A percentile compares a stretch with the other conserved stretches of the same genome.
Conservation (phyloP, 2,113 vertebrate species). For the Trichomycterus rosablanca region DNA sequence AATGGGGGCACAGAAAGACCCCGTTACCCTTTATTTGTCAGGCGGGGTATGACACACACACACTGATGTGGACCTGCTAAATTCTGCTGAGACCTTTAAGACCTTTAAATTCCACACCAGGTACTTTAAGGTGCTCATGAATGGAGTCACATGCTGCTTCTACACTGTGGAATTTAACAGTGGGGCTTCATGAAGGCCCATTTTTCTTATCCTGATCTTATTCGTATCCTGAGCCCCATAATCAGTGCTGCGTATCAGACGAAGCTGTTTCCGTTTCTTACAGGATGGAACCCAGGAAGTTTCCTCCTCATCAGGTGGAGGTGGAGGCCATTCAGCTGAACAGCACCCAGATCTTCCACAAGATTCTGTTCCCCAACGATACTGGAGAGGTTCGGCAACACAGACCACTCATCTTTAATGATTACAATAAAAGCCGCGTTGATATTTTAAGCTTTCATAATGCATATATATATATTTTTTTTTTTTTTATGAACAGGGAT, state of each 20-base stretch:
- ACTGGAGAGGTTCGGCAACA: slow-evolving; percentile 70
- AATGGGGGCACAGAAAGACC: too few species aligned
- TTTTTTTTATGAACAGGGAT: slow-evolving; percentile 58
- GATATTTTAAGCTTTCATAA: too few species aligned
- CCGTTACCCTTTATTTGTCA: too few species aligned
- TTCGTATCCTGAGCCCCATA: too few species aligned
- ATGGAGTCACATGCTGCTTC: neutral
- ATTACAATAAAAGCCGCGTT: neutral
- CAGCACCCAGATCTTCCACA: slow-evolving; percentile 81
- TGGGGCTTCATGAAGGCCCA: too few species aligned
- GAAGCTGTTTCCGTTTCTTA: slow-evolving; percentile 46
- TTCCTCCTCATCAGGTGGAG: slow-evolving; percentile 86
- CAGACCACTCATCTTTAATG: neutral
- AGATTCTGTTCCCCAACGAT: slow-evolving; percentile 84
- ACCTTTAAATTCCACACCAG: neutral
- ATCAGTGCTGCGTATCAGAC: too few species aligned
- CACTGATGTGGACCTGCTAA: neutral
- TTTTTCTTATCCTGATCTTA: too few species aligned
- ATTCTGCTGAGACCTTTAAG: neutral
- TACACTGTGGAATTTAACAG: neutral
- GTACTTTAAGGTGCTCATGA: neutral
- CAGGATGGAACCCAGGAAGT: slow-evolving; percentile 83
- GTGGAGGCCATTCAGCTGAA: slow-evolving; percentile 85
- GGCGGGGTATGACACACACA: too few species aligned
- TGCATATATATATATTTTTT: too few species aligned